These are phyloP conservation scores for Dromococcyx pavoninus DNA, from an alignment of 2,797 vertebrate species.

Conservation along the genomic window DNA sequence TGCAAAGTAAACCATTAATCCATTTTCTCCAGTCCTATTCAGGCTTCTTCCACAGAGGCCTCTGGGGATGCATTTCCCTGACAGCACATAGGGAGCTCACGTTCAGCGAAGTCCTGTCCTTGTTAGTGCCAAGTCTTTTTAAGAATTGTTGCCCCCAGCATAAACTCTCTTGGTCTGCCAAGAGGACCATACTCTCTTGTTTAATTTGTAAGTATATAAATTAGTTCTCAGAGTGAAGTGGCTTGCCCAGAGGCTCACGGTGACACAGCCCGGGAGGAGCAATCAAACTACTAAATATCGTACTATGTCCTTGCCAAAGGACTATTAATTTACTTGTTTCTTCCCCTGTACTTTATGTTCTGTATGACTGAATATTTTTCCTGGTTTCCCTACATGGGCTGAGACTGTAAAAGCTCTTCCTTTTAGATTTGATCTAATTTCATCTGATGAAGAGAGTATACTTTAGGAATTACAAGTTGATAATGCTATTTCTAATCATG, in stretches of 20 bases:
- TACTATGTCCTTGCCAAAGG: background rate
- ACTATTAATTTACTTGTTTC: background rate
- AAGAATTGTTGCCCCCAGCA: background rate
- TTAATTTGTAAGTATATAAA: slow-evolving; percentile 18
- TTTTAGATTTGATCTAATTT: background rate
- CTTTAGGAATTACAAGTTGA: background rate
- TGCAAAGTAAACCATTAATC: background rate
- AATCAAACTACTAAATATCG: background rate
- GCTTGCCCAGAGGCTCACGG: background rate
- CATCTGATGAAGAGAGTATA: background rate
- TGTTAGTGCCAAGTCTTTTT: background rate
- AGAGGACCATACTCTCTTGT: background rate
- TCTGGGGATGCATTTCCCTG: background rate
- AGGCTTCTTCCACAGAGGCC: background rate
- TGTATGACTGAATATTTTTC: background rate
- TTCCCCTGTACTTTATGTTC: background rate
- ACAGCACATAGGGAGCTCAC: background rate
- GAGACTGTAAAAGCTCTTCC: background rate
- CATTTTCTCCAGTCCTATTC: background rate
- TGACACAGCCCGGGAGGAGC: background rate
- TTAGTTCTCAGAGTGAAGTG: background rate
- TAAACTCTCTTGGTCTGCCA: background rate
- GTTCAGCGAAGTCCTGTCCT: background rate
- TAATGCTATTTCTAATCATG: background rate
- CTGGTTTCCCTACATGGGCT: background rate